A percentile compares a stretch with the other conserved stretches of the same genome.
Conservation (phyloP, 30 jellyfish, hydroid and myxozoan species). For the Turritopsis rubra region DNA sequence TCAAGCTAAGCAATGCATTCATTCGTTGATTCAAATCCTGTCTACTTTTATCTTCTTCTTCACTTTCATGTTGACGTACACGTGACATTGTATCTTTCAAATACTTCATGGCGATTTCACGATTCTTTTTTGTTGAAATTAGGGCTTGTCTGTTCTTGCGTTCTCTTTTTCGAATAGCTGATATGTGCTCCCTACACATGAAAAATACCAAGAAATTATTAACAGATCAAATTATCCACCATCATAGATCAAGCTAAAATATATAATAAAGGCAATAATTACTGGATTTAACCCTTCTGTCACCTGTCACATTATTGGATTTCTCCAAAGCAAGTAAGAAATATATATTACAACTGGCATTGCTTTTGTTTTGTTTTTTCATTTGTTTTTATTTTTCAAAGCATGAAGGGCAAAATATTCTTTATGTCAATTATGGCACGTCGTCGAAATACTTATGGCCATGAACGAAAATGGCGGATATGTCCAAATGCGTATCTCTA, state of each 20-base stretch:
- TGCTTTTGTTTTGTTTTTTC: no score
- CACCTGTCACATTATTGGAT: background rate
- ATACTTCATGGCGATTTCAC: conserved; percentile 84
- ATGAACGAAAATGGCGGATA: no score
- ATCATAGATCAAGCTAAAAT: no score
- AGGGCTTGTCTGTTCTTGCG: conserved; percentile 81
- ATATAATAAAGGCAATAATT: no score
- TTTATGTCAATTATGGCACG: no score
- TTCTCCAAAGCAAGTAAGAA: background rate
- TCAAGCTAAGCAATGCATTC: conserved; percentile 63
- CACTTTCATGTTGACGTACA: conserved; percentile 84
- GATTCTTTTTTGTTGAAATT: conserved; percentile 73
- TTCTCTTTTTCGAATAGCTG: conserved; percentile 74
- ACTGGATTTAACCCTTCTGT: background rate
- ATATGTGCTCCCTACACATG: conserved; percentile 58
- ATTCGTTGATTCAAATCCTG: conserved; percentile 62
- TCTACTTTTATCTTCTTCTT: conserved; percentile 82
- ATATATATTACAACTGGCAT: no score
- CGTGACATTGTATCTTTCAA: conserved; percentile 84
- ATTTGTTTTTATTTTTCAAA: no score
- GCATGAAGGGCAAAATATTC: no score
- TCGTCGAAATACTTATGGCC: no score
- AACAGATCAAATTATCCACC: no score
- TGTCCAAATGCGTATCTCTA: no score
- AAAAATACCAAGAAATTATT: no score